Base-by-base conservation (phyloP, 2,797 vertebrate species). In the Crypturellus tataupa region DNA sequence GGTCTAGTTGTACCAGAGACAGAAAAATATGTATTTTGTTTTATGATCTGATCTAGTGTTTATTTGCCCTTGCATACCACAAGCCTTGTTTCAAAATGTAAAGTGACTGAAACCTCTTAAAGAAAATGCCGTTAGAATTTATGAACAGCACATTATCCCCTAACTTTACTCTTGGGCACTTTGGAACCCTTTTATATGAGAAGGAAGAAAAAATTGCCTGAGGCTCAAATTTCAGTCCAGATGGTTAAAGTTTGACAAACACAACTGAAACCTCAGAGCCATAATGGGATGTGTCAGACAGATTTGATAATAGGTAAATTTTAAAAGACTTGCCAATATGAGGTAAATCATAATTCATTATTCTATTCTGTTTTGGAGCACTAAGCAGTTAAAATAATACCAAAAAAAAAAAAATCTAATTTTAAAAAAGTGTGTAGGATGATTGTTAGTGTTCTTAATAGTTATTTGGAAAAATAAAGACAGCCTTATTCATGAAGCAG, bases 241-340 rank as follows among this genome's bases (percentile, higher is more conserved):
- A 63, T 89, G 37, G 72, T 76, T 93, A 40, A 76, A 89, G 16
- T 73, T 70, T 87, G 55, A 53, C 46, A 82, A 40, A 76, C 84
- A 72, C 25, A 94, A 69, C 68, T 60, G 67, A 68, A 86, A 86
- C 78, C 31, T 71, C 49, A 89, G 62, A 49, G 27, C 9, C 64
- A 4, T 53, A 68, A 78, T 21, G 31, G 44, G 29, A 72, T 60
- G 13, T 31, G 27, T 86, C 44, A 44, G 64, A 27, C 49, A 69
- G 59, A 76, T 33, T 72, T 89, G 63, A 40, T 68, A 79, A 62
- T 4, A 69, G 37, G 37, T 20, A 85, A 69, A 71, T 65, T 12
- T 58, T 91, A 49, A 85, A 91, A 95, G 46, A 23, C 44, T n/a
- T 79, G 40, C 17, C 58, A 71, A 65, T 58, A 58, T n/a, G 44